phyloP scores from a whole-genome alignment of 2,113 vertebrate genomes.

The Gambusia affinis region DNA sequence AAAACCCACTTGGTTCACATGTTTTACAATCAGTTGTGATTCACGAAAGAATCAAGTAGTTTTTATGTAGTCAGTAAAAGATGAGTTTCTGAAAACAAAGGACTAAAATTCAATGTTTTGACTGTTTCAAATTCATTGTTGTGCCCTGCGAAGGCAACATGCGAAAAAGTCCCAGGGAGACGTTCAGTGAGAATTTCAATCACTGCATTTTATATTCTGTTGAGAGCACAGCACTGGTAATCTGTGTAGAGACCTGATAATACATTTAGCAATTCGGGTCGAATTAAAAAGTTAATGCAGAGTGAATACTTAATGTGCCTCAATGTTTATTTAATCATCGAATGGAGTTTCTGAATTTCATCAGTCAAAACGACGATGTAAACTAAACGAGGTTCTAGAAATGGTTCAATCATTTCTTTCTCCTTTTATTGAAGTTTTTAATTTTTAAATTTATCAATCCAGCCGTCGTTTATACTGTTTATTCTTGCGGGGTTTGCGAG shows the following conservation, averaged over 20 bases:
- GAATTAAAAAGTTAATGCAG: slow-evolving; percentile 4
- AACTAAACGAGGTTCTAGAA: neutral
- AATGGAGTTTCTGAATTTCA: neutral
- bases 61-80: neutral
- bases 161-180: neutral
- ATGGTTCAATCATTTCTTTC: too few relatives aligned
- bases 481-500: neutral
- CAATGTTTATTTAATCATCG: neutral
- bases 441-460: neutral
- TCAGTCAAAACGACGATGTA: too few relatives aligned
- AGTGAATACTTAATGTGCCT: slow-evolving; percentile 5
- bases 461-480: neutral
- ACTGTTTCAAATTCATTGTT: neutral
- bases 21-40: neutral
- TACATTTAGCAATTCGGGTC: slow-evolving; percentile 9
- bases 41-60: neutral
- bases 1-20: neutral
- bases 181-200: neutral
- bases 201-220: neutral
- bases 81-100: neutral
- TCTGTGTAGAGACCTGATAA: slow-evolving; percentile 14
- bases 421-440: too few relatives aligned
- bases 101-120: neutral
- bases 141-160: neutral
- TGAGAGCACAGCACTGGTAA: neutral